phyloP scores from a whole-genome alignment of 2,797 vertebrate species.

The Helarctos malayanus region DNA sequence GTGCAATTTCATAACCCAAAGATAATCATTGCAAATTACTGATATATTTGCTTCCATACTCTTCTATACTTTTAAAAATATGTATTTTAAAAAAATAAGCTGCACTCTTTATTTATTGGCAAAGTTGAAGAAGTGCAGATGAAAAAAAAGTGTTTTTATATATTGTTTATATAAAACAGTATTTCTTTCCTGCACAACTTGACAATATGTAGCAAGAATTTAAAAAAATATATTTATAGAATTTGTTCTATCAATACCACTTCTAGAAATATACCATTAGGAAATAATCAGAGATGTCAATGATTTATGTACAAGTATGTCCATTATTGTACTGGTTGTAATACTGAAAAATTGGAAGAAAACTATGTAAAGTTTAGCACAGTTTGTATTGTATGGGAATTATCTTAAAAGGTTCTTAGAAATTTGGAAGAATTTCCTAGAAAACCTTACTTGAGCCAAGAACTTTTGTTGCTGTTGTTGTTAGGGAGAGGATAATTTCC shows the following conservation, averaged over 20 bases:
- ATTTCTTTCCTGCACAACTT: constrained; percentile 43
- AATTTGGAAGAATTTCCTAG: not conserved
- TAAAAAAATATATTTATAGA: constrained; percentile 29
- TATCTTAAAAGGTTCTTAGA: not conserved
- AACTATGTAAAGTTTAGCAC: not conserved
- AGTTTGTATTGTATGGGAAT: not conserved
- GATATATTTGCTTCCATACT: not conserved
- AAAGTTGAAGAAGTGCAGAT: not conserved
- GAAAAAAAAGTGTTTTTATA: not conserved
- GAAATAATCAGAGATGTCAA: constrained; percentile 32
- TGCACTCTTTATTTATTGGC: not conserved
- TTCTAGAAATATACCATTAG: constrained; percentile 5
- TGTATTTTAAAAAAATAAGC: not conserved
- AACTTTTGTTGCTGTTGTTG: not conserved
- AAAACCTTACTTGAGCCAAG: not conserved
- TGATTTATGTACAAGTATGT: not conserved
- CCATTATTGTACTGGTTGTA: not conserved
- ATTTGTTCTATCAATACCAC: not conserved
- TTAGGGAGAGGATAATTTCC: not conserved
- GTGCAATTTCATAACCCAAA: not conserved
- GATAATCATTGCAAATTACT: not conserved
- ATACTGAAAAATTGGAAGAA: not conserved
- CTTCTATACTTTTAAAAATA: not conserved
- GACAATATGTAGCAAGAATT: not conserved
- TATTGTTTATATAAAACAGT: constrained; percentile 40